Evolutionary conservation across 2,888 invertebrate species (phyloP), one percentile per base, ranked within the genome.

Genomic region (Yponomeuta malinellus): DNA sequence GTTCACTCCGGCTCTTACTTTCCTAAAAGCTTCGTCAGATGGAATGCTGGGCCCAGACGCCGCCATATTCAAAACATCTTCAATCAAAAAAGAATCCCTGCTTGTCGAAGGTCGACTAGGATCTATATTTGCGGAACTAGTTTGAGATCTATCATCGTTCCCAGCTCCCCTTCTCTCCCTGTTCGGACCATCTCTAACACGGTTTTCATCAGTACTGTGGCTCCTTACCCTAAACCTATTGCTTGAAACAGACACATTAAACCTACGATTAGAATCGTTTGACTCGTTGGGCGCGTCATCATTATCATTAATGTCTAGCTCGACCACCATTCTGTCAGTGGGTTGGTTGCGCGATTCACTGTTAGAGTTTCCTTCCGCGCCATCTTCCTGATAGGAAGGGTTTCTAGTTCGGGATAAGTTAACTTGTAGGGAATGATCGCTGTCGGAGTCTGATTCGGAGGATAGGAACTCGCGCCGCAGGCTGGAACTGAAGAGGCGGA

Each of bases 361-460:
- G 1, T 77, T 70, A 9, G 76, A 75, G 15, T 77, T 77, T 12
- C 78, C 77, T 70, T 81, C 78, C 2, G 78, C 15, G 37, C 81
- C 81, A 15, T 85, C 81, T 75, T 86, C 89, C 67, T 82, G 82
- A 74, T 86, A 88, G 3, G 89, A 86, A 0, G 86, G 78, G 74
- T 89, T 89, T 72, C 87, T 84, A 3, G 90, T 88, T 72, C 91
- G 79, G 71, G 89, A 86, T 73, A 90, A 88, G 75, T 89, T 89
- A 1, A 89, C 86, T 79, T 90, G 89, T 0, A 87, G 81, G 2
- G 89, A 86, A 43, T 83, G 85, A 72, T 90, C 92, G 73, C 85
- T 87, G 71, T 92, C 91, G 0, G 90, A 89, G 73, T 91, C 91
- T 12, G 91, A 90, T 73, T 84, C 88, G 29, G 90, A 87, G 6